Evolutionary conservation across 2,113 vertebrate species (phyloP).

Genomic region (Engystomops pustulosus): DNA sequence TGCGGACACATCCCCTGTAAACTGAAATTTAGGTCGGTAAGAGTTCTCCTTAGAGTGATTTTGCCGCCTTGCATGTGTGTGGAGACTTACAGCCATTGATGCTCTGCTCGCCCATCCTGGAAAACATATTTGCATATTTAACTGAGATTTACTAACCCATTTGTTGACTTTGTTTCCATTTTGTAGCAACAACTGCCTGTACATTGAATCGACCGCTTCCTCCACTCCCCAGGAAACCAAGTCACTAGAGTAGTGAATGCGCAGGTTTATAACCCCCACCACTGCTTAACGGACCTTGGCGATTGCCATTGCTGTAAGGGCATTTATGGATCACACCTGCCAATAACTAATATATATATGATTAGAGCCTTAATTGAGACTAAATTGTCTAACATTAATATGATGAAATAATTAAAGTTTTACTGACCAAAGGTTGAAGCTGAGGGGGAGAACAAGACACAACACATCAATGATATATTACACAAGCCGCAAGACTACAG

Average conservation of each 20-base stretch:
- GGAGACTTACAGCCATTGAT: no score
- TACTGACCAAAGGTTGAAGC: not conserved
- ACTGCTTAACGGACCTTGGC: slow-evolving; percentile 24
- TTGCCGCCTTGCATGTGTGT: no score
- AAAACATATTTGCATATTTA: no score
- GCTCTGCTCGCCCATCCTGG: no score
- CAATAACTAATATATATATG: slow-evolving; percentile 39
- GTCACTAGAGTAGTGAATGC: not conserved
- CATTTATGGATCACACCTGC: not conserved
- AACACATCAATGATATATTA: slow-evolving; percentile 11
- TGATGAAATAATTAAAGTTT: slow-evolving; percentile 54
- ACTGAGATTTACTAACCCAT: not conserved
- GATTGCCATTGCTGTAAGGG: not conserved
- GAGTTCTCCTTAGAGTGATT: no score
- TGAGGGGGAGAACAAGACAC: not conserved
- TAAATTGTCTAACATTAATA: slow-evolving; percentile 38
- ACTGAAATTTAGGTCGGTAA: no score
- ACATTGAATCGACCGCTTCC: not conserved
- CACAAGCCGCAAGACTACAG: no score
- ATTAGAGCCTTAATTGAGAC: slow-evolving; percentile 48
- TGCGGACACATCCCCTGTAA: no score
- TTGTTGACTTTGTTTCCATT: slow-evolving; percentile 14
- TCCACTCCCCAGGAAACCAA: not conserved
- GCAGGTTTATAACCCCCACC: not conserved
- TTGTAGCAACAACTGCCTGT: not conserved